Evolutionary conservation across 2,888 invertebrate species (phyloP).

Genomic region (Cheilosia vernalis): DNA sequence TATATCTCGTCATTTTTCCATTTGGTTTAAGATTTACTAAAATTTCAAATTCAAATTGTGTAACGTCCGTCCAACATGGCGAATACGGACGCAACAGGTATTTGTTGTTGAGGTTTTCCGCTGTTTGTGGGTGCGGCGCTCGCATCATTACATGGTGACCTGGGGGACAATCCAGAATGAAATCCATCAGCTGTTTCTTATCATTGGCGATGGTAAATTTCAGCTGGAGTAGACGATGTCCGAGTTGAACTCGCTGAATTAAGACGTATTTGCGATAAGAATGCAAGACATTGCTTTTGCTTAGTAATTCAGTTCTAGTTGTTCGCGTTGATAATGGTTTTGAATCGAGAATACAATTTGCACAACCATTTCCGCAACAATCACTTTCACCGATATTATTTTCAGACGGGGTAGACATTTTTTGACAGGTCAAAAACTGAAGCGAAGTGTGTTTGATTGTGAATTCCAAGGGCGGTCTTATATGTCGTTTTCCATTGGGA

Average conservation of each 20-base stretch:
- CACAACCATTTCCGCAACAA: conserved; percentile 83
- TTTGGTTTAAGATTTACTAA: conserved; percentile 86
- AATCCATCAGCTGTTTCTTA: conserved; percentile 58
- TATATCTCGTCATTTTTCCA: conserved; percentile 86
- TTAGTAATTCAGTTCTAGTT: conserved; percentile 75
- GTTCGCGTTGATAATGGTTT: conserved; percentile 74
- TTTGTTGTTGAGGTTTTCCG: conserved; percentile 12
- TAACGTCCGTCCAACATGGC: conserved; percentile 80
- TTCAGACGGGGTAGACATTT: conserved; percentile 29
- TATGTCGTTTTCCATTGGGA: too few species aligned
- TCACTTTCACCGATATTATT: conserved; percentile 77
- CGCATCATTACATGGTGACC: conserved; percentile 77
- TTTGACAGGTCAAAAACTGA: conserved; percentile 16
- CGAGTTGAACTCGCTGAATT: conserved; percentile 34
- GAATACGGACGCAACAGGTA: conserved; percentile 81
- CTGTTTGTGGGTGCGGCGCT: conserved; percentile 32
- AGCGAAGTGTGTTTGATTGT: conserved; percentile 17
- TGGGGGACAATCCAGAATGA: conserved; percentile 79
- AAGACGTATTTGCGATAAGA: conserved; percentile 67
- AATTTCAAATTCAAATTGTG: conserved; percentile 84
- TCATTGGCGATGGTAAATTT: conserved; percentile 77
- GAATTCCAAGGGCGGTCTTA: not conserved
- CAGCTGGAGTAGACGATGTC: conserved; percentile 76
- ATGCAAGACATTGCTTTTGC: conserved; percentile 60
- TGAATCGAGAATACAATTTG: conserved; percentile 81